Conservation (phyloP, 1,140 invertebrate genomes). For the Helicoverpa armigera region DNA sequence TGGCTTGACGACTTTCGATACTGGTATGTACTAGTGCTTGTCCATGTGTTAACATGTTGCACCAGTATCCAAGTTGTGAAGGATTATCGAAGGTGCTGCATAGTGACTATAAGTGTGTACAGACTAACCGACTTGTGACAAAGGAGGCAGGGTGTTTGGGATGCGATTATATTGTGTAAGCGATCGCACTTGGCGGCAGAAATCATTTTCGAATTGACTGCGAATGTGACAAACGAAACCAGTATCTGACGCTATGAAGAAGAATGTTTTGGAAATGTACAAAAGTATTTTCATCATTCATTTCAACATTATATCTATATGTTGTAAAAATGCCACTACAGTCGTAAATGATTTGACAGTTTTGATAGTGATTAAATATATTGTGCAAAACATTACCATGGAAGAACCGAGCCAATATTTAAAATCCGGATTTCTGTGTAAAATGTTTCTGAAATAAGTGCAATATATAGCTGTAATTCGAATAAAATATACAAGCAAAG, state of each 20-base stretch:
- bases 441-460: conserved; percentile 79
- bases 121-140: conserved; percentile 71
- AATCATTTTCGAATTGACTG: conserved; percentile 54
- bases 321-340: conserved; percentile 55
- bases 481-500: conserved; percentile 67
- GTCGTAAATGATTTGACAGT: conserved; percentile 67
- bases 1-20: conserved; percentile 74
- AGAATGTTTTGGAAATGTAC: conserved; percentile 65
- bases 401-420: conserved; percentile 84
- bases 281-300: conserved; percentile 45
- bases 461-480: conserved; percentile 83
- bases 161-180: conserved; percentile 61
- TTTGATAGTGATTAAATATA: conserved; percentile 68
- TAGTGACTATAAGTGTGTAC: conserved; percentile 69
- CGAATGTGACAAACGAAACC: conserved; percentile 58
- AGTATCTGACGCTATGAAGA: conserved; percentile 55
- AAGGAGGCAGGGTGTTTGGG: conserved; percentile 57
- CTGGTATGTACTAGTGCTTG: conserved; percentile 51
- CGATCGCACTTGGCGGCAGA: conserved; percentile 57
- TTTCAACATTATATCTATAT: conserved; percentile 35
- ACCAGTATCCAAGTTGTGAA: conserved; percentile 71
- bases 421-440: conserved; percentile 84
- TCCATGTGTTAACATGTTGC: conserved; percentile 40
- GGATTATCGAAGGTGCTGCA: conserved; percentile 77
- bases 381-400: conserved; percentile 75